Evolutionary conservation across 2,113 vertebrate genomes (phyloP), one percentile per base, ranked within the genome.

Genomic region (Notiomystis cincta): DNA sequence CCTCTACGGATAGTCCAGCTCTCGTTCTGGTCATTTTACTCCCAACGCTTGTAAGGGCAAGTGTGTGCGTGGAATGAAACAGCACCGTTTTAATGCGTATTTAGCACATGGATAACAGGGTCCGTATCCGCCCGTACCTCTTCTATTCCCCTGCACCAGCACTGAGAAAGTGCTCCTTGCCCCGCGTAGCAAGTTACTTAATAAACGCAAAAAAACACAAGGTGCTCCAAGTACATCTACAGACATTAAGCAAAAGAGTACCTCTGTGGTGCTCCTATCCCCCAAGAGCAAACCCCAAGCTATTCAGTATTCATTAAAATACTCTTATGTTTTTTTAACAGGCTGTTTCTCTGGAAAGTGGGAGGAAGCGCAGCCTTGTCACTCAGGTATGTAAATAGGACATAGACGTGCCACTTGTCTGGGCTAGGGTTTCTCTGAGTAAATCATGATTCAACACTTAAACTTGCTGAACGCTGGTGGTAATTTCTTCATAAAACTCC

Each of bases 71-170:
- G 27, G 61, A 64, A 28, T 33, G 24, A 53, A 87, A 5, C 17
- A 1, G 15, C 12, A 0, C 40, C 1, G 38, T 2, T 70, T 70
- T 28, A 33, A 0, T 2, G 38, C 6, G 0, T 10, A 3, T 35
- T 44, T 17, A 48, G n/a, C n/a, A 4, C n/a, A 11, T 2, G 9
- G 20, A 2, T 40, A 22, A 6, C 11, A 9, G 42, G 10, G 20
- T 2, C 15, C 11, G 0, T 23, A 6, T 11, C 66, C 11, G 25
- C 4, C 7, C 8, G 1, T 3, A 22, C 8, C 1, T 13, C 10
- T 51, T 17, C 37, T 40, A 0, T 24, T 28, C 13, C 44, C 12
- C 54, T 13, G 51, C 42, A 9, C 22, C 23, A 15, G 44, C 31
- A 33, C 66, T 6, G 48, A 28, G 30, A 62, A 57, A 70, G 30